Conservation (phyloP, 2,888 invertebrate species). For the Sinohyriopsis cumingii region DNA sequence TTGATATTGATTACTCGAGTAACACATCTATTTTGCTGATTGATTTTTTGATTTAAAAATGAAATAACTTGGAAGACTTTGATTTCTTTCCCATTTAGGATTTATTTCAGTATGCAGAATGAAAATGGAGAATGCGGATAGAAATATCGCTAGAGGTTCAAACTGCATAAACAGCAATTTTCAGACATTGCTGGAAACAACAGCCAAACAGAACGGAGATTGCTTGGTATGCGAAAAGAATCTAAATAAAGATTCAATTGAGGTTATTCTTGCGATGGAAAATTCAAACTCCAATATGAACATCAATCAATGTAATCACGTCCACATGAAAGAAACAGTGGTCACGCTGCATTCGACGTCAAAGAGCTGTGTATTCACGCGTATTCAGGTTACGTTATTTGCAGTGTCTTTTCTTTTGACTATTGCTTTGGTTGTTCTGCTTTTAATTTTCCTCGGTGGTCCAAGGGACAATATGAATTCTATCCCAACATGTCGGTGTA, state of each 20-base stretch:
- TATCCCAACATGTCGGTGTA: slow-evolving; percentile 3
- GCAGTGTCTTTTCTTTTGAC: slow-evolving; percentile 35
- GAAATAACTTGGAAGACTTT: no score
- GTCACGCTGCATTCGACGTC: slow-evolving; percentile 32
- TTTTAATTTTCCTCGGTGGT: slow-evolving; percentile 34
- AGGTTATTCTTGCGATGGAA: slow-evolving; percentile 14
- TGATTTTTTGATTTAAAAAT: no score
- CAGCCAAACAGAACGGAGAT: no score
- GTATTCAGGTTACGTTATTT: slow-evolving; percentile 40
- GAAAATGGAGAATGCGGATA: no score
- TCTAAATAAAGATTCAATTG: neutral
- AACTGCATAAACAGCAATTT: no score
- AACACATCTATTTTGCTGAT: no score
- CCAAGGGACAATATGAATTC: slow-evolving; percentile 2
- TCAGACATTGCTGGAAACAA: no score
- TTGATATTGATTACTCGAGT: no score
- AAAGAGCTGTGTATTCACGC: slow-evolving; percentile 44
- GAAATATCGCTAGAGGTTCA: no score
- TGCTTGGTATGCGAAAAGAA: no score
- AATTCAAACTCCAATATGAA: slow-evolving; percentile 28
- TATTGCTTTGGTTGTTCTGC: slow-evolving; percentile 38
- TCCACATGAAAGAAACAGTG: slow-evolving; percentile 33
- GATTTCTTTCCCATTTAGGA: no score
- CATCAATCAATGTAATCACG: slow-evolving; percentile 7
- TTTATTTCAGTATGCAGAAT: no score